Percentiles rank a stretch among this genome's conserved stretches.
phyloP scores from a whole-genome alignment of 2,113 vertebrate genomes.

The Notechis scutatus region DNA sequence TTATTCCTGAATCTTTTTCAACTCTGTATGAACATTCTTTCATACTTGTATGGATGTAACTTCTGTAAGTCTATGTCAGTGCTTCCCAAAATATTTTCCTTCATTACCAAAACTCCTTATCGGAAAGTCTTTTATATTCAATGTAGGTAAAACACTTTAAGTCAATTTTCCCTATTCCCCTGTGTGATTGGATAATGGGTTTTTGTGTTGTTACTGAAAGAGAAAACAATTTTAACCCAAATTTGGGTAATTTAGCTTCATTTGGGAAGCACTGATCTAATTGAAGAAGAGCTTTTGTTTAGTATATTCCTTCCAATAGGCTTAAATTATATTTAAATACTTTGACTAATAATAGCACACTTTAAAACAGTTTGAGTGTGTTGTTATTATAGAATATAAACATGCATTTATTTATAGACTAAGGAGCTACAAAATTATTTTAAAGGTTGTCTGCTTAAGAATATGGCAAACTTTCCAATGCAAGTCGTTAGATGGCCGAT shows the following conservation, averaged over 20 bases:
- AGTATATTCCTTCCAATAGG: constrained; percentile 9
- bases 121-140: too few species aligned
- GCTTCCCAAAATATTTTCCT: too few species aligned
- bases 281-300: constrained; percentile 24
- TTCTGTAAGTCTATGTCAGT: constrained; percentile 4
- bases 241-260: too few species aligned
- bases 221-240: too few species aligned
- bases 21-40: constrained; percentile 48
- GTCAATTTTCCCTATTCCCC: too few species aligned
- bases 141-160: too few species aligned
- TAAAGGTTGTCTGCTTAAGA: not conserved
- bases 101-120: too few species aligned
- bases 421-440: constrained; percentile 4
- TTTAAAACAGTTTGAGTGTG: constrained; percentile 31
- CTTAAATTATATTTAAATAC: constrained; percentile 11
- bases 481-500: not conserved
- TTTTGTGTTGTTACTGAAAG: too few species aligned
- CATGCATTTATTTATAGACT: constrained; percentile 1
- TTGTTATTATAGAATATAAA: not conserved
- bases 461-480: not conserved
- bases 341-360: constrained; percentile 11
- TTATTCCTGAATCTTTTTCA: constrained; percentile 50
- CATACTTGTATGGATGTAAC: constrained; percentile 13
- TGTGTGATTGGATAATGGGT: too few species aligned
- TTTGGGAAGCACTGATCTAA: not conserved